Conservation (phyloP, 2,113 vertebrate genomes). For the Chascanopsetta lugubris region DNA sequence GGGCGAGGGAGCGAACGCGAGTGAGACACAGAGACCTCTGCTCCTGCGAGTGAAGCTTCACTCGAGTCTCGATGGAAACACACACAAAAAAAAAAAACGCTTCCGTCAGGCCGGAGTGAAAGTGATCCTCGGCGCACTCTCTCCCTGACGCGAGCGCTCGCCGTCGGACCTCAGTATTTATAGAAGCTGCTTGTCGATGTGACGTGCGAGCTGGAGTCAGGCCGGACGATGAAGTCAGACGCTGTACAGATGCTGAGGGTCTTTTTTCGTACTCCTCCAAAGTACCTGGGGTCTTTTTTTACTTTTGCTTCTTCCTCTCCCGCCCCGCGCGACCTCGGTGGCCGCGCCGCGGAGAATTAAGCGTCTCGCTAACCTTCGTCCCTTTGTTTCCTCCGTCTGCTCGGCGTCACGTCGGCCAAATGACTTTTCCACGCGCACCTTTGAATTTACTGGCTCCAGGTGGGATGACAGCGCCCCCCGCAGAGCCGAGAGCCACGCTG, state of each 20-base stretch:
- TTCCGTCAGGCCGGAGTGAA: conserved; percentile 39
- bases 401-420: background rate
- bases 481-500: conserved; percentile 19
- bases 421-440: conserved; percentile 12
- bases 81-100: conserved; percentile 3
- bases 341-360: background rate
- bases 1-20: background rate
- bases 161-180: conserved; percentile 26
- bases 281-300: background rate
- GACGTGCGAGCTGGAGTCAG: conserved; percentile 32
- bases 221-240: conserved; percentile 46
- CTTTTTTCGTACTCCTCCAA: background rate
- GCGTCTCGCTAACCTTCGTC: background rate
- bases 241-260: conserved; percentile 2
- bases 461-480: conserved; percentile 30
- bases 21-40: conserved; percentile 34
- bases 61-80: conserved; percentile 53
- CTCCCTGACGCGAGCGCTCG: conserved; percentile 20
- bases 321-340: background rate
- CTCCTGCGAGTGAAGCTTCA: conserved; percentile 51
- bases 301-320: background rate
- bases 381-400: background rate
- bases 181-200: conserved; percentile 22
- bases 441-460: conserved; percentile 18
- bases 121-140: conserved; percentile 52